phyloP scores from a whole-genome alignment of 1,140 invertebrate genomes.

The Whitmania pigra region DNA sequence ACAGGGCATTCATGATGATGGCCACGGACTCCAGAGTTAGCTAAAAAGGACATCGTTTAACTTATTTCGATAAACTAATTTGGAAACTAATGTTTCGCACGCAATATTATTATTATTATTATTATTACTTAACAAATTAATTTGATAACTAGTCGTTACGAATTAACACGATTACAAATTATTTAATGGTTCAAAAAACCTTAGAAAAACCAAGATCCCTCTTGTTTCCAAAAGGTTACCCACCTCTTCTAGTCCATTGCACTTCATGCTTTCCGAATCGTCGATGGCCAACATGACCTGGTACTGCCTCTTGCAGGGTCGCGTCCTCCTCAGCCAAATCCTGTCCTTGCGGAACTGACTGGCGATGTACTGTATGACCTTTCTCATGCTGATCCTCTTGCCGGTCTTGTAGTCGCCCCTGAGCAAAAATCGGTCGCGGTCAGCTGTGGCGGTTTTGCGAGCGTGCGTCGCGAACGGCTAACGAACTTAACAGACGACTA shows the following conservation, averaged over 20 bases:
- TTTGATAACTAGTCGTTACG: no score
- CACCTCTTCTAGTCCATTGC: conserved; percentile 45
- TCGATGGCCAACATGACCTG: conserved; percentile 88
- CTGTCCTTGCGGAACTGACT: conserved; percentile 97
- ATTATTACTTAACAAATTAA: no score
- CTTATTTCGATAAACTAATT: background rate
- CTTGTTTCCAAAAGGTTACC: background rate
- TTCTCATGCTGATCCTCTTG: conserved; percentile 92
- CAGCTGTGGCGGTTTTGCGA: no score
- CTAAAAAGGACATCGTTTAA: conserved; percentile 33
- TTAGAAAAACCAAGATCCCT: no score
- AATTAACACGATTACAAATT: no score
- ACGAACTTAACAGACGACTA: no score
- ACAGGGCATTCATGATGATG: conserved; percentile 77
- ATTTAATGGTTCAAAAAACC: no score
- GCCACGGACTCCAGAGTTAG: conserved; percentile 87
- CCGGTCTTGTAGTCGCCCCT: conserved; percentile 90
- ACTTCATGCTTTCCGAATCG: conserved; percentile 67
- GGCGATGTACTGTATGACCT: conserved; percentile 91
- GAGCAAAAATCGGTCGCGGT: background rate
- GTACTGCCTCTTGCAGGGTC: conserved; percentile 87
- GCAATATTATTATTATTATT: no score
- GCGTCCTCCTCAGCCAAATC: conserved; percentile 91
- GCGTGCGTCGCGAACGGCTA: no score
- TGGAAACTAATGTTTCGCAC: no score